A percentile compares a stretch with the other conserved stretches of the same genome.
Evolutionary conservation across 37 sponge, comb jelly and placozoan species (phyloP).

Genomic region (Tethya wilhelma): DNA sequence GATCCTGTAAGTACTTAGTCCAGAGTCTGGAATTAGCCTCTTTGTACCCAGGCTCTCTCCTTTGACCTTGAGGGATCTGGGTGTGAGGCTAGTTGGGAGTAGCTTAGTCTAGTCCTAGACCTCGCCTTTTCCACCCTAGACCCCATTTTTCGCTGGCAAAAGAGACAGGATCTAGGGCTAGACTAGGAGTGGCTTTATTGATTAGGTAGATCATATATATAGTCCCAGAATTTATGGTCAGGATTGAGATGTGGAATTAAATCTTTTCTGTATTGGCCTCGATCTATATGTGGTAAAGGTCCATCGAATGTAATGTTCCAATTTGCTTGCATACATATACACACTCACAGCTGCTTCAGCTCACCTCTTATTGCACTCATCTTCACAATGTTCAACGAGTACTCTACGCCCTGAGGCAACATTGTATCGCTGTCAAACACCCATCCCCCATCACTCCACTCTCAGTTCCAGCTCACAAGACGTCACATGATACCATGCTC

Average conservation of each 20-base stretch:
- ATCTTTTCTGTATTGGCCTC: not conserved
- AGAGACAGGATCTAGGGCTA: too few species aligned
- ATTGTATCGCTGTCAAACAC: constrained; percentile 27
- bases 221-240: too few species aligned
- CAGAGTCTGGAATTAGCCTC: not conserved
- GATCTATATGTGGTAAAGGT: too few species aligned
- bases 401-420: constrained; percentile 75
- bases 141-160: too few species aligned
- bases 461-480: constrained; percentile 44
- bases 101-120: too few species aligned
- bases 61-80: too few species aligned
- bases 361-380: constrained; percentile 53
- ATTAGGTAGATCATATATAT: too few species aligned
- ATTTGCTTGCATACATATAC: too few species aligned
- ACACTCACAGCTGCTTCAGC: constrained; percentile 35
- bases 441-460: constrained; percentile 37
- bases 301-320: not conserved
- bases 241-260: too few species aligned
- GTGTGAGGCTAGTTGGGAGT: too few species aligned
- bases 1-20: constrained; percentile 49
- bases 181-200: too few species aligned
- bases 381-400: constrained; percentile 39
- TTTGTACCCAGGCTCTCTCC: too few species aligned
- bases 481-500: constrained; percentile 42
- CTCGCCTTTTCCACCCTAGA: not conserved